phyloP scores from a whole-genome alignment of 2,888 invertebrate genomes.

The Dicyrtomina minuta region DNA sequence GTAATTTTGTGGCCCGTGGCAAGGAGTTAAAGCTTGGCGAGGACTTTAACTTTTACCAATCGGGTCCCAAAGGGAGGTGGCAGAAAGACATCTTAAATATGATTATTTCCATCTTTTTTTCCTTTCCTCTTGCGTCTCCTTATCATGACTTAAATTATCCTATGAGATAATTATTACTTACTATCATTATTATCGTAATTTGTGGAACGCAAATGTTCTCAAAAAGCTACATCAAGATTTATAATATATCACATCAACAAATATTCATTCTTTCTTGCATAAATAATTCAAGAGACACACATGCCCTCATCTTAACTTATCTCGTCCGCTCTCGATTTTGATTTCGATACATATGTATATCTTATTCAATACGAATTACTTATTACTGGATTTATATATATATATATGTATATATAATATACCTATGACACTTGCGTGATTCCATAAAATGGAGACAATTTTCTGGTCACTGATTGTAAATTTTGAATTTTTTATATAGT shows the following conservation, averaged over 20 bases:
- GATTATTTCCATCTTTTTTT: constrained; percentile 18
- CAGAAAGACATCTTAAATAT: constrained; percentile 19
- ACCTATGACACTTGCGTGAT: no score
- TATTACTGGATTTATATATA: background rate
- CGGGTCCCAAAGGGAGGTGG: constrained; percentile 21
- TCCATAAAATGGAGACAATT: no score
- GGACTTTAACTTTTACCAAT: background rate
- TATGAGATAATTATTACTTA: constrained; percentile 5
- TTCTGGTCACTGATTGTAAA: no score
- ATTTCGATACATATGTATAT: background rate
- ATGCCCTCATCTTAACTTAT: background rate
- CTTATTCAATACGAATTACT: background rate
- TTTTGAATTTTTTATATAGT: no score
- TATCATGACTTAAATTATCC: background rate
- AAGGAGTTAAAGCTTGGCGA: background rate
- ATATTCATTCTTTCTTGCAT: constrained; percentile 17
- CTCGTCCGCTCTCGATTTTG: no score
- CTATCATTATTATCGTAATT: constrained; percentile 17
- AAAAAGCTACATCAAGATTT: constrained; percentile 31
- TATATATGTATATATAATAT: background rate
- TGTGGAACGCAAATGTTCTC: constrained; percentile 17
- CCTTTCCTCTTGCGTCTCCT: background rate
- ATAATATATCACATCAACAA: constrained; percentile 27
- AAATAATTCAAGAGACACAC: constrained; percentile 11
- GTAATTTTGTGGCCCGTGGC: background rate